Base-by-base conservation (phyloP, 2,888 invertebrate species). In the Hetaerina titia region DNA sequence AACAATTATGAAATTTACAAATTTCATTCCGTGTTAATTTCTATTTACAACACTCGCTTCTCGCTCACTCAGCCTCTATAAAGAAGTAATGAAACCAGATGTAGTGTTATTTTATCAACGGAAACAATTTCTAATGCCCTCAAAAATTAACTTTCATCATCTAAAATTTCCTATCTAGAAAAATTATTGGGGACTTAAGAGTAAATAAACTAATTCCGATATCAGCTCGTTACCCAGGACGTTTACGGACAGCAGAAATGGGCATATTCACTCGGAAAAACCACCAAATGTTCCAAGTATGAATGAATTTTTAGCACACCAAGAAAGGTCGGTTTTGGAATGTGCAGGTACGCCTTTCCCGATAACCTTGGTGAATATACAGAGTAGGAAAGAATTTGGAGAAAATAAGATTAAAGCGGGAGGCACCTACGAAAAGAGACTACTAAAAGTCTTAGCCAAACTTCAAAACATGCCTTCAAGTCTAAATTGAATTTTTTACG, bases 401-500 rank as follows among this genome's bases (percentile, higher is more conserved):
- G 25, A 13, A 45, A 81, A 81, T 81, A 22, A 25, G 81, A 81
- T 81, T 31, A 81, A 81, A 81, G 81, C 9, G 31, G 81, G 9
- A 7, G 31, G 81, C 31, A n/a, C 15, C 19, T 13, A 81, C 31
- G 69, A 19, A 69, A 31, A 31, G 74, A 7, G 69, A 69, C 81
- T 81, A 81, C 81, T n/a, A 81, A 31, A 81, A 31, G 81, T 13
- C 81, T 31, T 31, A 81, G 25, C 31, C 25, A 31, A 81, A 81
- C 81, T 31, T 31, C 81, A 81, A 31, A 31, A 31, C n/a, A 81
- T 31, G 22, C 81, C 22, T 81, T 31, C 25, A 81, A 31, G 81
- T 81, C 81, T 11, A 81, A 81, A 81, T 81, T 81, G 81, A 81
- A 81, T 81, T 31, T 81, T 81, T 81, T 31, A 81, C 25, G 81